Evolutionary conservation across 2,797 vertebrate genomes (phyloP).

Genomic region (Enteromius trimaculatus): DNA sequence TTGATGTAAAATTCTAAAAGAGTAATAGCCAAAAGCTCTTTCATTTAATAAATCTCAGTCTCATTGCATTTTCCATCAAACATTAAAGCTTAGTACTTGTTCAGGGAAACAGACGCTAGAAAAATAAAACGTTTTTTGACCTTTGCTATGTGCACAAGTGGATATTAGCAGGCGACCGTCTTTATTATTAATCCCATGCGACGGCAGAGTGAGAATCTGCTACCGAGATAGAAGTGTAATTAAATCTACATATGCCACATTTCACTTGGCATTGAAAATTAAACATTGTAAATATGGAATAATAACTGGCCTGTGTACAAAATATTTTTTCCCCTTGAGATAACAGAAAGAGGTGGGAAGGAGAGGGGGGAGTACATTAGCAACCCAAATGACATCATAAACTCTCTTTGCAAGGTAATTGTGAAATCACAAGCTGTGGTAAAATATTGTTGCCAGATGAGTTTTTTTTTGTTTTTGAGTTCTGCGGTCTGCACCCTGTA

Average conservation of each 20-base stretch:
- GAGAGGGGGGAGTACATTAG: conserved; percentile 70
- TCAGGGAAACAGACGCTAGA: conserved; percentile 3
- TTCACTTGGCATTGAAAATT: conserved; percentile 63
- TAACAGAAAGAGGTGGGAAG: conserved; percentile 67
- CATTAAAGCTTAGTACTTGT: neutral
- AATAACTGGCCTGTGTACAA: conserved; percentile 69
- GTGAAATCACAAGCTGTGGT: conserved; percentile 74
- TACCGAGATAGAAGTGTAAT: conserved; percentile 70
- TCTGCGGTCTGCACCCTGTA: conserved; percentile 56
- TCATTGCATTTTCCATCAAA: conserved; percentile 42
- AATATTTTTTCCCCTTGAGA: conserved; percentile 52
- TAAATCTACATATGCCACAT: conserved; percentile 70
- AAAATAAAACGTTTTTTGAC: conserved; percentile 60
- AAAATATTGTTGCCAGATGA: conserved; percentile 69
- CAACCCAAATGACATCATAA: conserved; percentile 76
- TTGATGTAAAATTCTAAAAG: neutral
- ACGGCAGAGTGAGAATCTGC: conserved; percentile 61
- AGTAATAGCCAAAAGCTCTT: neutral
- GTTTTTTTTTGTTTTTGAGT: conserved; percentile 40
- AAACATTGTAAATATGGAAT: conserved; percentile 70
- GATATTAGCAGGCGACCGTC: conserved; percentile 60
- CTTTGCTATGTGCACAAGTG: conserved; percentile 57
- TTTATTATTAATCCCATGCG: conserved; percentile 65
- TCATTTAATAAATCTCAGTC: conserved; percentile 20
- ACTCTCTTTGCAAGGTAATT: conserved; percentile 67